Base-by-base conservation (phyloP, 2,797 vertebrate species). In the Poeciliopsis paucimaculata region DNA sequence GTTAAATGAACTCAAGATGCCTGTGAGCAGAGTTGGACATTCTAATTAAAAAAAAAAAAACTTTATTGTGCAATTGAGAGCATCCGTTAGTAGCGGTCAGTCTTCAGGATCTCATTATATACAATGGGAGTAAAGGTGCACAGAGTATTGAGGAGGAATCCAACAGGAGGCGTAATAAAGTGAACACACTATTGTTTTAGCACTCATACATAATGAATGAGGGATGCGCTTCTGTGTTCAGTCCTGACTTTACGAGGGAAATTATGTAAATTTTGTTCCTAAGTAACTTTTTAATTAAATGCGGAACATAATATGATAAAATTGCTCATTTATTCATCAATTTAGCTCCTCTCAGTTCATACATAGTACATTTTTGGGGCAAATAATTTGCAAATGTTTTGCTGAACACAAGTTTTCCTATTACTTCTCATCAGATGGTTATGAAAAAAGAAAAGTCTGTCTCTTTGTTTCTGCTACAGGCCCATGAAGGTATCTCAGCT, bases 11-110 rank as follows among this genome's bases (percentile, higher is more conserved):
- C 92, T 90, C 84, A 89, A 91, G 84, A 86, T 90, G 91, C 86
- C 89, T 91, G 82, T 81, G 87, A 93, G 89, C 90, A 86, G 86
- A 91, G 91, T 88, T 88, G 88, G 85, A 91, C 78, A 89, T 91
- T 91, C 84, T 93, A 93, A 92, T 94, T 92, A 93, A 93, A 94
- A 77, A n/a, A n/a, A n/a, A 94, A 64, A 36, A 94, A 89, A 77
- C 79, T 90, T 86, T 87, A 91, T 94, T 92, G 89, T 87, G 82
- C 86, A 87, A 82, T 80, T 85, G 86, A 88, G 84, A 79, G 86
- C 77, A 83, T 91, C 82, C 80, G 84, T 89, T 90, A 90, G 82
- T 86, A 87, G 34, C 20, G 89, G 88, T 87, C 91, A 90, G 82
- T 86, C 77, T 90, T 77, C 85, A 87, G 92, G 86, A 93, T 92